These are phyloP conservation scores for Engraulis encrasicolus DNA, from an alignment of 2,113 vertebrate species.

Conservation along the genomic window DNA sequence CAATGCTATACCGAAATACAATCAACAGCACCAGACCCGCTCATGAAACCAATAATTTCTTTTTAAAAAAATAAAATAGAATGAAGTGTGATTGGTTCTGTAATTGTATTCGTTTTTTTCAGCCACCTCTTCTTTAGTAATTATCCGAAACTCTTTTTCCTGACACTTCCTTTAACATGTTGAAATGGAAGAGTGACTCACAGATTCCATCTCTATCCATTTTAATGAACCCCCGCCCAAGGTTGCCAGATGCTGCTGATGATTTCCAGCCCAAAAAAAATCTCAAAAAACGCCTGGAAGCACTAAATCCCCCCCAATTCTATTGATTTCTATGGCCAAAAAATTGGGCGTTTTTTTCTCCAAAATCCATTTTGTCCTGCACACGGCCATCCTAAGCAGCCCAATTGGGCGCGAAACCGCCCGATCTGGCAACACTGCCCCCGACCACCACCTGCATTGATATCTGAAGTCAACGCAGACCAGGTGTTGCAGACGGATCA, in stretches of 20 bases:
- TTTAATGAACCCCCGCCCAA: background rate
- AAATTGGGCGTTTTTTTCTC: too few relatives aligned
- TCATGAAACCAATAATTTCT: slow-evolving; percentile 55
- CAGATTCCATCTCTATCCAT: background rate
- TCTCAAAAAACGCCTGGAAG: too few relatives aligned
- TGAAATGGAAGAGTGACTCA: slow-evolving; percentile 17
- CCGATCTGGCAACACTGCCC: too few relatives aligned
- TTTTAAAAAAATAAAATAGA: slow-evolving; percentile 65
- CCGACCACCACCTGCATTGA: too few relatives aligned
- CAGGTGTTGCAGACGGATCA: background rate
- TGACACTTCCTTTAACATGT: slow-evolving; percentile 60
- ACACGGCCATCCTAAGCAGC: too few relatives aligned
- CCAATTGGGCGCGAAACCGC: too few relatives aligned
- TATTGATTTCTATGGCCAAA: too few relatives aligned
- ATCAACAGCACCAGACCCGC: slow-evolving; percentile 33
- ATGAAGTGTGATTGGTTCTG: slow-evolving; percentile 69
- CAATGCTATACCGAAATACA: slow-evolving; percentile 35
- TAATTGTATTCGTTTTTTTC: slow-evolving; percentile 77
- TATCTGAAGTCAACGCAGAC: background rate
- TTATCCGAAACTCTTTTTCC: slow-evolving; percentile 76
- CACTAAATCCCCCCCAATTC: too few relatives aligned
- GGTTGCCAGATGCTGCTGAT: too few relatives aligned
- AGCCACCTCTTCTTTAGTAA: slow-evolving; percentile 72
- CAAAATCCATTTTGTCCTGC: too few relatives aligned
- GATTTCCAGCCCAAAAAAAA: too few relatives aligned